phyloP scores from a whole-genome alignment of 2,888 invertebrate species.

The Coelinius sp. region DNA sequence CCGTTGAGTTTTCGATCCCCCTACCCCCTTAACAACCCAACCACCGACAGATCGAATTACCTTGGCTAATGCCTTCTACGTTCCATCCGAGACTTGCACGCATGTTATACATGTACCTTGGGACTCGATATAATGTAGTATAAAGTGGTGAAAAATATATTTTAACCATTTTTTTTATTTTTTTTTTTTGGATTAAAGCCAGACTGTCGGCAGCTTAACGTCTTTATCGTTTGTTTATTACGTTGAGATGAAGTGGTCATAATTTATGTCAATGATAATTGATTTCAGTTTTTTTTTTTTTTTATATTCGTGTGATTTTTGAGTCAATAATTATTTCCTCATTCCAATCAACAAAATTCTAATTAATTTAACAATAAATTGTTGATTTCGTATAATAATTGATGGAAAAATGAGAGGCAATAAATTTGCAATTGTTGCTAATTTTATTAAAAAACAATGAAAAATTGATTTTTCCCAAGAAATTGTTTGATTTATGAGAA shows the following conservation, averaged over 20 bases:
- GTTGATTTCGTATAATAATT: too few relatives aligned
- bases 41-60: slow-evolving; percentile 38
- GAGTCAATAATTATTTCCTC: neutral
- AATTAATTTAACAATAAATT: too few relatives aligned
- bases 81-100: slow-evolving; percentile 25
- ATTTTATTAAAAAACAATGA: neutral
- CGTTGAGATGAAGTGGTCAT: neutral
- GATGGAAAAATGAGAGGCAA: neutral
- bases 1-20: slow-evolving; percentile 8
- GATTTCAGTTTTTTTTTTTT: neutral
- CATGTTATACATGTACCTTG: slow-evolving; percentile 30
- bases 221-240: slow-evolving; percentile 16
- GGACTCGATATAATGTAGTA: slow-evolving; percentile 32
- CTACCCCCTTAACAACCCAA: slow-evolving; percentile 27
- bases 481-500: neutral
- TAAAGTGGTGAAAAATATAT: slow-evolving; percentile 19
- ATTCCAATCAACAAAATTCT: too few relatives aligned
- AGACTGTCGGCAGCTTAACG: slow-evolving; percentile 19
- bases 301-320: neutral
- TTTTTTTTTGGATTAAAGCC: neutral
- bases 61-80: slow-evolving; percentile 34
- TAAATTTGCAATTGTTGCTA: neutral
- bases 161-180: neutral
- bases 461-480: neutral
- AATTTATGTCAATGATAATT: neutral